Percentiles rank a stretch among this genome's conserved stretches.
Evolutionary conservation across 2,888 invertebrate species (phyloP).

Genomic region (Sphinx pinastri): DNA sequence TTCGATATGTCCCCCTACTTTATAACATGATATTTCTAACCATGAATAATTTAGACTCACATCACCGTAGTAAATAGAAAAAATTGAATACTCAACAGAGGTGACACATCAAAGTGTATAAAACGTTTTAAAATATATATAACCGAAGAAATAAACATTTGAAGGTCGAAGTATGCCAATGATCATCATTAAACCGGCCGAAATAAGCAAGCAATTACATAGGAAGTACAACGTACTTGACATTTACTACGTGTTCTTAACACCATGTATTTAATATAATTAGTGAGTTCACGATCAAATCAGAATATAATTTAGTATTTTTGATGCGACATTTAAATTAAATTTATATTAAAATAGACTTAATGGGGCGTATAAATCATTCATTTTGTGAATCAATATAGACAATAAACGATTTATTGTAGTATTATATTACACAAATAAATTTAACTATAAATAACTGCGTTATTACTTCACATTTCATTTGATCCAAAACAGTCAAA

Average conservation of each 20-base stretch:
- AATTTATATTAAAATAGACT: neutral
- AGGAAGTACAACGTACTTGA: conserved; percentile 13
- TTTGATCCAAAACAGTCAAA: too few relatives aligned
- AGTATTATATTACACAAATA: too few relatives aligned
- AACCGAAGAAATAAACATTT: neutral
- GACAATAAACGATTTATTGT: too few relatives aligned
- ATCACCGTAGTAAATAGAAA: too few relatives aligned
- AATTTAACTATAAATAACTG: too few relatives aligned
- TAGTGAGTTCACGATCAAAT: neutral
- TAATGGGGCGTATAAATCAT: too few relatives aligned
- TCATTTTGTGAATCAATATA: too few relatives aligned
- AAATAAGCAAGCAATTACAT: conserved; percentile 9
- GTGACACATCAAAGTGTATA: neutral
- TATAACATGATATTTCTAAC: too few relatives aligned
- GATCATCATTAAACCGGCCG: neutral
- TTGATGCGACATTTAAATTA: neutral
- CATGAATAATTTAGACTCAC: too few relatives aligned
- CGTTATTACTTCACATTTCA: too few relatives aligned
- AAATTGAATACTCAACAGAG: too few relatives aligned
- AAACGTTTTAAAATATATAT: neutral
- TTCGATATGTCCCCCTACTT: too few relatives aligned
- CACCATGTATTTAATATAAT: neutral
- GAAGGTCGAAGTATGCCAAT: neutral
- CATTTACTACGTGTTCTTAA: neutral
- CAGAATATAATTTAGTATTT: neutral